Evolutionary conservation across 1,140 invertebrate genomes (phyloP).

Genomic region (Drosophila repletoides): DNA sequence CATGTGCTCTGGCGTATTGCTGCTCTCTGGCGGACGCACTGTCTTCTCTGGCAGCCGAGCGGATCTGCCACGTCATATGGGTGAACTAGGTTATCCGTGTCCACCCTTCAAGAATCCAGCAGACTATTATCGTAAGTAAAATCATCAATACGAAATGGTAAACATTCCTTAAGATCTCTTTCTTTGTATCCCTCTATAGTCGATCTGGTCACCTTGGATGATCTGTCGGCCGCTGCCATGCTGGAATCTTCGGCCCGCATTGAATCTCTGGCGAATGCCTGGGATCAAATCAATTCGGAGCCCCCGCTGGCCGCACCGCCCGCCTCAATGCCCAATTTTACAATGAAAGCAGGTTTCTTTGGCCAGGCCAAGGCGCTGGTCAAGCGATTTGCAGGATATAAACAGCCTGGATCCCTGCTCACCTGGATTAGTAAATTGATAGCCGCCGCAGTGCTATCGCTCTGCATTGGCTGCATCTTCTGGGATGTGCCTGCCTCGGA

Average conservation of each 20-base stretch:
- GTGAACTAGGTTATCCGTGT: conserved; percentile 96
- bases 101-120: conserved; percentile 98
- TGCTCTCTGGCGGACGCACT: conserved; percentile 93
- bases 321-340: conserved; percentile 77
- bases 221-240: conserved; percentile 95
- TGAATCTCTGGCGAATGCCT: conserved; percentile 92
- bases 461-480: conserved; percentile 93
- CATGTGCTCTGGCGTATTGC: conserved; percentile 92
- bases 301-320: conserved; percentile 78
- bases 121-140: conserved; percentile 94
- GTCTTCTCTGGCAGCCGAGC: conserved; percentile 94
- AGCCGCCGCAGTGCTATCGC: conserved; percentile 90
- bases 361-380: conserved; percentile 73
- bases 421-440: conserved; percentile 90
- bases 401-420: conserved; percentile 92
- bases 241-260: conserved; percentile 96
- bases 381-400: conserved; percentile 86
- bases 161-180: not conserved
- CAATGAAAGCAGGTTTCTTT: conserved; percentile 82
- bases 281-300: conserved; percentile 82
- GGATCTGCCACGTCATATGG: conserved; percentile 96
- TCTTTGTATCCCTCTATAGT: conserved; percentile 85
- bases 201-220: conserved; percentile 95
- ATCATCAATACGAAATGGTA: not conserved
- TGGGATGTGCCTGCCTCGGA: conserved; percentile 93